Conservation (phyloP, 1,140 invertebrate genomes). For the Parasteatoda tepidariorum region DNA sequence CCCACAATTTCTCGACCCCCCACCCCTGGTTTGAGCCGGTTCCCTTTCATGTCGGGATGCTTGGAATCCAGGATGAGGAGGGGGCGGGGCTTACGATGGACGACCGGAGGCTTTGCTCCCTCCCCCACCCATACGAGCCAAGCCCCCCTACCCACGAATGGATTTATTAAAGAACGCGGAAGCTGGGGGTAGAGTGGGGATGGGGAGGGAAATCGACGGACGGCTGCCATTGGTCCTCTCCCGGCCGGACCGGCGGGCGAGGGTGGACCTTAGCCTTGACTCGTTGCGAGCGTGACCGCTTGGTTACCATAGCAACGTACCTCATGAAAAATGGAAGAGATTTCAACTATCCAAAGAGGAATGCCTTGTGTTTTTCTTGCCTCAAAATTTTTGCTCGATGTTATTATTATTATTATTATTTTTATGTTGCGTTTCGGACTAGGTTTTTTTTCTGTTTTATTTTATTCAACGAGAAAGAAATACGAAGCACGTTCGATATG, state of each 20-base stretch:
- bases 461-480: constrained; percentile 5
- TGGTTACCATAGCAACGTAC: constrained; percentile 48
- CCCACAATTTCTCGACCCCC: constrained; percentile 7
- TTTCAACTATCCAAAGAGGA: constrained; percentile 29
- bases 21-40: constrained; percentile 33
- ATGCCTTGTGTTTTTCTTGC: constrained; percentile 37
- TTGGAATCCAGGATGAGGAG: constrained; percentile 49
- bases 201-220: constrained; percentile 34
- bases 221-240: constrained; percentile 54
- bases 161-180: constrained; percentile 46
- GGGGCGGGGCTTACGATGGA: constrained; percentile 49
- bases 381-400: constrained; percentile 31
- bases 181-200: background rate
- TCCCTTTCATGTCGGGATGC: constrained; percentile 50
- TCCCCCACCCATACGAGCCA: background rate
- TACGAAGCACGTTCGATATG: constrained; percentile 52
- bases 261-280: constrained; percentile 60
- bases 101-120: constrained; percentile 52
- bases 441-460: background rate
- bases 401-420: constrained; percentile 57
- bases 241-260: constrained; percentile 53
- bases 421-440: constrained; percentile 53
- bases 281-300: constrained; percentile 57
- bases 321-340: constrained; percentile 57
- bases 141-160: constrained; percentile 36